Conservation (phyloP, 2,888 invertebrate genomes). For the Molanna angustata region DNA sequence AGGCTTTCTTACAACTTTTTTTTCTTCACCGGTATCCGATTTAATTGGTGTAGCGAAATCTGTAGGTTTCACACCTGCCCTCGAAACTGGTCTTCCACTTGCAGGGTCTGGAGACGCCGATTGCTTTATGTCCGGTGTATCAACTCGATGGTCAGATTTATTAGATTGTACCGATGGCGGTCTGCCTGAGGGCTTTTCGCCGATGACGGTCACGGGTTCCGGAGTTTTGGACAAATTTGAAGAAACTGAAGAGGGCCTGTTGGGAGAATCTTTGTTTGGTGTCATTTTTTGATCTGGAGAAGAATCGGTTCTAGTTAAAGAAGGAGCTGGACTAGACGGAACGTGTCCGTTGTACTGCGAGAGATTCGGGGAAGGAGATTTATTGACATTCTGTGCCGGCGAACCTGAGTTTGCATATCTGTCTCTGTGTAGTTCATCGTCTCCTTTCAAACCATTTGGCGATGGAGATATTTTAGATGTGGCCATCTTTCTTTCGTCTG, state of each 20-base stretch:
- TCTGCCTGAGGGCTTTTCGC: constrained; percentile 35
- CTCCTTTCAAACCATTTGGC: constrained; percentile 42
- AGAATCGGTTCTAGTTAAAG: constrained; percentile 51
- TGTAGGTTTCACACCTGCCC: constrained; percentile 43
- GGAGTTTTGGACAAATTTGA: constrained; percentile 36
- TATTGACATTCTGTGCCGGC: constrained; percentile 23
- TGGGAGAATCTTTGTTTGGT: constrained; percentile 18
- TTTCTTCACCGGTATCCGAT: constrained; percentile 21
- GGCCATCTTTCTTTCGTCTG: constrained; percentile 34
- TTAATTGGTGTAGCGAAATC: constrained; percentile 45
- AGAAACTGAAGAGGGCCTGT: constrained; percentile 23
- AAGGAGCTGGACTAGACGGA: constrained; percentile 44
- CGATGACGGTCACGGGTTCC: constrained; percentile 43
- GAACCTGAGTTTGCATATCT: constrained; percentile 13
- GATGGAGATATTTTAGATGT: constrained; percentile 34
- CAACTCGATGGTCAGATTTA: constrained; percentile 20
- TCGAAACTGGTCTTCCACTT: constrained; percentile 27
- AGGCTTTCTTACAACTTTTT: constrained; percentile 41
- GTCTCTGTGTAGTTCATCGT: constrained; percentile 44
- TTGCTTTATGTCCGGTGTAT: constrained; percentile 3
- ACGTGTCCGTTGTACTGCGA: constrained; percentile 29
- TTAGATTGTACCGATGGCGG: constrained; percentile 31
- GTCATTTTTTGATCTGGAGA: constrained; percentile 36
- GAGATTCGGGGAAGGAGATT: constrained; percentile 20
- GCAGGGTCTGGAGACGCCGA: constrained; percentile 8